These are phyloP conservation scores for Varroa destructor DNA, from an alignment of 1,140 invertebrate species.

Conservation along the genomic window DNA sequence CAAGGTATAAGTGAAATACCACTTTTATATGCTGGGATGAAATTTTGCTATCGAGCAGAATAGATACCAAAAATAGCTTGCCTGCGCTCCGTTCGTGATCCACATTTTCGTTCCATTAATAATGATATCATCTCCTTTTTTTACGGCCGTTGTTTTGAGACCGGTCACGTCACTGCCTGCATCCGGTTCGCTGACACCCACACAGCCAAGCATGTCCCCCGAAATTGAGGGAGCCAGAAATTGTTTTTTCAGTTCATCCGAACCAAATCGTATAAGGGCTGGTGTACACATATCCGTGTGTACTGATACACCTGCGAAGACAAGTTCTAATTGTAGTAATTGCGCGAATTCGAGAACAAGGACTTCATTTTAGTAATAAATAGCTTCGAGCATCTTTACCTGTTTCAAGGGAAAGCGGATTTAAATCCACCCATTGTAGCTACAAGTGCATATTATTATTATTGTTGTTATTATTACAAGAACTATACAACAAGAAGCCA, in stretches of 20 bases:
- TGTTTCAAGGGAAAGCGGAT: background rate
- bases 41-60: too few relatives aligned
- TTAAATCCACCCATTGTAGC: background rate
- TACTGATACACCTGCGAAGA: constrained; percentile 40
- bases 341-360: background rate
- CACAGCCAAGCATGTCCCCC: constrained; percentile 47
- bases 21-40: too few relatives aligned
- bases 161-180: constrained; percentile 50
- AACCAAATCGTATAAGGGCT: constrained; percentile 47
- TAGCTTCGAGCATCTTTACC: background rate
- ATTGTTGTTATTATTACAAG: too few relatives aligned
- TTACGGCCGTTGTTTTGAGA: constrained; percentile 43
- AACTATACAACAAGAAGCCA: too few relatives aligned
- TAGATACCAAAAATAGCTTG: too few relatives aligned
- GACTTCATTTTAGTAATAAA: background rate
- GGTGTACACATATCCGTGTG: constrained; percentile 48
- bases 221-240: constrained; percentile 48
- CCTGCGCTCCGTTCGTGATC: constrained; percentile 47
- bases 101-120: constrained; percentile 51
- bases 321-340: background rate
- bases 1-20: too few relatives aligned
- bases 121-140: constrained; percentile 45
- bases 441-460: too few relatives aligned
- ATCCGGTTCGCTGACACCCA: constrained; percentile 48
- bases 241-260: constrained; percentile 46